These are phyloP conservation scores for Drosophila histrio DNA, from an alignment of 2,888 invertebrate species.

Conservation along the genomic window DNA sequence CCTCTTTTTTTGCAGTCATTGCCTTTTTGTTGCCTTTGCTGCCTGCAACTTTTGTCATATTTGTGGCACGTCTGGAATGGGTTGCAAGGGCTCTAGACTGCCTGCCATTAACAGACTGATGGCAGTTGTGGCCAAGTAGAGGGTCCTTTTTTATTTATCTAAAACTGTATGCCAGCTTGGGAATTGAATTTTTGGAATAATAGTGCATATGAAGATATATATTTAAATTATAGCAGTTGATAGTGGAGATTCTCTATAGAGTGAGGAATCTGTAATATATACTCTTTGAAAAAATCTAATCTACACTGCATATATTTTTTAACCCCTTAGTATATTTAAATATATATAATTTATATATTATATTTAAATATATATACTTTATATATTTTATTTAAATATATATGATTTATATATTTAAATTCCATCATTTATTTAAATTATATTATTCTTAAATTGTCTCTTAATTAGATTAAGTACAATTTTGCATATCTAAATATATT, in stretches of 20 bases:
- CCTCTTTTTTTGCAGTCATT: constrained; percentile 33
- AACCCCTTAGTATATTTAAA: not conserved
- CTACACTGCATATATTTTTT: not conserved
- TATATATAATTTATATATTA: too few relatives aligned
- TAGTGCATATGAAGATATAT: not conserved
- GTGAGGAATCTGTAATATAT: too few relatives aligned
- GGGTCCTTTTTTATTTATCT: not conserved
- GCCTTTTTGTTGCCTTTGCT: constrained; percentile 30
- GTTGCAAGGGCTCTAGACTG: constrained; percentile 14
- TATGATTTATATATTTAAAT: too few relatives aligned
- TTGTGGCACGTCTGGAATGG: constrained; percentile 33
- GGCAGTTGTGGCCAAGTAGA: constrained; percentile 9
- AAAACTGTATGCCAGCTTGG: not conserved
- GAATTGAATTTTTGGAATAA: not conserved
- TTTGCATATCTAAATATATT: too few relatives aligned
- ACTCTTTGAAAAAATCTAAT: not conserved
- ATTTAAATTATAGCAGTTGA: not conserved
- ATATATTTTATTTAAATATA: too few relatives aligned
- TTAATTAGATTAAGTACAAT: too few relatives aligned
- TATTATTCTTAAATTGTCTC: too few relatives aligned
- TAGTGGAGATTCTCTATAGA: not conserved
- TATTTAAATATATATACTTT: too few relatives aligned
- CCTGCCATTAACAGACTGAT: constrained; percentile 39
- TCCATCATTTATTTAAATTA: too few relatives aligned
- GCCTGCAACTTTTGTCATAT: constrained; percentile 52